These are phyloP conservation scores for Catocala nupta DNA, from an alignment of 2,888 invertebrate genomes.

Conservation along the genomic window DNA sequence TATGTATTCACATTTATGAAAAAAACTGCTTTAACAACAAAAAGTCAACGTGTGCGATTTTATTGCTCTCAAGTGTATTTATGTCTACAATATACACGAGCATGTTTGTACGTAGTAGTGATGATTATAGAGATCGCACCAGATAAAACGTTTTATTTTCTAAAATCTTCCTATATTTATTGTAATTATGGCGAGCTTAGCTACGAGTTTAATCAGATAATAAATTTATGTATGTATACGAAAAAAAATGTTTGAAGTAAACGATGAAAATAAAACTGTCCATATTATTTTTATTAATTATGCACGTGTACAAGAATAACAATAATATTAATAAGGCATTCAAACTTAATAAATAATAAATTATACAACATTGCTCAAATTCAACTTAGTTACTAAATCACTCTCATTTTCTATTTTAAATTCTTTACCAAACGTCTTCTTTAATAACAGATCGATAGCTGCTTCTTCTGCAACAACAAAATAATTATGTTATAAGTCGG, in stretches of 20 bases:
- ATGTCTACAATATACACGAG: no score
- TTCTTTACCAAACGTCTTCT: slow-evolving; percentile 86
- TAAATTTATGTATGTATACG: no score
- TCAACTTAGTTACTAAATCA: slow-evolving; percentile 78
- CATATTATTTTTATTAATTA: slow-evolving; percentile 41
- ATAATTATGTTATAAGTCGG: slow-evolving; percentile 3
- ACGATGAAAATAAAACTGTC: slow-evolving; percentile 35
- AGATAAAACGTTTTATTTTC: no score
- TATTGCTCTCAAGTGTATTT: no score
- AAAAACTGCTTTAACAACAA: no score
- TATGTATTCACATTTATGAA: no score
- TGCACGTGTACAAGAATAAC: slow-evolving; percentile 67
- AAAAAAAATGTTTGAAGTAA: slow-evolving; percentile 4
- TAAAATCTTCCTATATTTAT: no score
- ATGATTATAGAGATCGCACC: no score
- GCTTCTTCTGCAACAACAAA: slow-evolving; percentile 86
- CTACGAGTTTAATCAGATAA: no score
- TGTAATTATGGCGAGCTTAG: no score
- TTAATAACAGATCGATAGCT: slow-evolving; percentile 87
- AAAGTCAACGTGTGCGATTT: no score
- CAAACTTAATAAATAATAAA: slow-evolving; percentile 61
- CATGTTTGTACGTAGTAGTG: no score
- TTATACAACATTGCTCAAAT: slow-evolving; percentile 73
- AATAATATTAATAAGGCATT: slow-evolving; percentile 58
- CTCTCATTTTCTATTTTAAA: slow-evolving; percentile 83